Base-by-base conservation (phyloP, 2,797 vertebrate species). In the Rachycentron canadum region DNA sequence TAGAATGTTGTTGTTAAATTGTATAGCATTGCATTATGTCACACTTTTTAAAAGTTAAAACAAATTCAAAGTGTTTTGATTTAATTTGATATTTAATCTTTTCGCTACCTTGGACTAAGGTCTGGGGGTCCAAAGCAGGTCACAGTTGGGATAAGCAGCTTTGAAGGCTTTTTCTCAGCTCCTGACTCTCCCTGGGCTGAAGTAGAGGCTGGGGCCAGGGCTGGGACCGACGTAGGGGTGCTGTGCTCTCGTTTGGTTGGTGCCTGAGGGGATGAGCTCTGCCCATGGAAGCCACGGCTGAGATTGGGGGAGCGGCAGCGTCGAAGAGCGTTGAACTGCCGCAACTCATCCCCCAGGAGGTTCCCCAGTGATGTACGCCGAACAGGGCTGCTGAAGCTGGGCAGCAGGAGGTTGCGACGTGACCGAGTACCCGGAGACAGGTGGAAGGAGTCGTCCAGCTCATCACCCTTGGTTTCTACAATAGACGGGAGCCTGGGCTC, bases 41-140 rank as follows among this genome's bases (percentile, higher is more conserved):
- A 8, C 45, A 47, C 19, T 47, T 1, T 12, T 4, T 32, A 32
- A 23, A 49, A 49, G n/a, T n/a, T 49, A 49, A 23, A 14, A 41
- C 40, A 41, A 41, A 41, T 41, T 14, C 12, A 41, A 16, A 13
- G 4, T 1, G 40, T 41, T 68, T 5, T 69, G 26, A 7, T 9
- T 34, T 57, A 1, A 73, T 62, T 61, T 21, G 38, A 4, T 59
- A 4, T 4, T 59, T 2, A 21, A n/a, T n/a, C 19, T 3, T 36
- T n/a, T 41, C 8, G 19, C n/a, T 93, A 99, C 98, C 98, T 96
- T 74, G 98, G 97, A 82, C 98, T 98, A 64, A 99, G 96, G 68
- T 99, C 96, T 0, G 96, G 96, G 9, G 97, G 95, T 17, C 92
- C 96, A 5, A 70, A 93, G 53, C 95, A 91, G 61, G 94, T 95